These are phyloP conservation scores for Furcula furcula DNA, from an alignment of 2,888 invertebrate genomes.

Conservation along the genomic window DNA sequence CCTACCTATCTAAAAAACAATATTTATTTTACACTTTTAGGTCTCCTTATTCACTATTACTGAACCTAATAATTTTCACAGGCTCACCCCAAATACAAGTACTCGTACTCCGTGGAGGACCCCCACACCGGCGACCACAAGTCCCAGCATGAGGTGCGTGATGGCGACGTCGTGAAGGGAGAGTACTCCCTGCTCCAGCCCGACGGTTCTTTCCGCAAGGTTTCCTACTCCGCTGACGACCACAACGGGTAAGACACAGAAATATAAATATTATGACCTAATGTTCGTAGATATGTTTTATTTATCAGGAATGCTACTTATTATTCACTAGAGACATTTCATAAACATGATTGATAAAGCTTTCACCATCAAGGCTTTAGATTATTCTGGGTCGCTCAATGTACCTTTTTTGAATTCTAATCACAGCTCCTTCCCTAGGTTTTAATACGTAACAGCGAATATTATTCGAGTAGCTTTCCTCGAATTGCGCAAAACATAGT, in stretches of 20 bases:
- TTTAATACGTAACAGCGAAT: constrained; percentile 20
- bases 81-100: constrained; percentile 83
- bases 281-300: no score
- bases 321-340: no score
- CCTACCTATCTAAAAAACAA: no score
- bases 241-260: constrained; percentile 69
- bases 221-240: constrained; percentile 82
- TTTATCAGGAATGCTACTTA: no score
- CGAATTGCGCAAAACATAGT: constrained; percentile 51
- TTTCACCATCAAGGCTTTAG: no score
- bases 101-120: constrained; percentile 83
- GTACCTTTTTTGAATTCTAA: no score
- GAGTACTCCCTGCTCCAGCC: constrained; percentile 84
- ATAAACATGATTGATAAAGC: no score
- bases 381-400: no score
- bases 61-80: constrained; percentile 29
- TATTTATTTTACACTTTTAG: no score
- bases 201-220: constrained; percentile 83
- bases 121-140: constrained; percentile 84
- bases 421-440: no score
- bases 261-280: neutral
- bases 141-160: constrained; percentile 80
- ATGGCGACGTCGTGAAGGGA: constrained; percentile 84
- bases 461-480: constrained; percentile 51
- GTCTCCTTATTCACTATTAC: no score